Percentiles rank a stretch among this genome's conserved stretches.
Evolutionary conservation across 2,797 vertebrate species (phyloP).

Genomic region (Malurus leucopterus): DNA sequence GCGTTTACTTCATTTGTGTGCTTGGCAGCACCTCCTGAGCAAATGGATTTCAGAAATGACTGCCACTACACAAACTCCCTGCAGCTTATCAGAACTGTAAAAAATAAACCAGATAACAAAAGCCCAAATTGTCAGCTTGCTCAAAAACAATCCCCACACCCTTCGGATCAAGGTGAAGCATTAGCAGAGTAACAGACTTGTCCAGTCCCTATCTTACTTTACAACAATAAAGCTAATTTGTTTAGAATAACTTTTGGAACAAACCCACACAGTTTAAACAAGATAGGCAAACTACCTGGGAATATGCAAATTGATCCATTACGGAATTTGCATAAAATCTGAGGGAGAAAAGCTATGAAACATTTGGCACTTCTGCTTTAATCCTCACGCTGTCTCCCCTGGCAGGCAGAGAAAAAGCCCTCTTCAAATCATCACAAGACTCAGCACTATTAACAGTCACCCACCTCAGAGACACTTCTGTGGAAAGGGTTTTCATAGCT

Average conservation of each 20-base stretch:
- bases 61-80: not conserved
- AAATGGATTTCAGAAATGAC: not conserved
- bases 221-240: not conserved
- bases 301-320: constrained; percentile 5
- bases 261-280: not conserved
- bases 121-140: not conserved
- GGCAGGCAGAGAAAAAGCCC: not conserved
- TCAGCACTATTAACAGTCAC: not conserved
- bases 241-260: not conserved
- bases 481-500: not conserved
- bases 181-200: not conserved
- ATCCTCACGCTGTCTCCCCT: not conserved
- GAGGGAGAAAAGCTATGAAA: constrained; percentile 8
- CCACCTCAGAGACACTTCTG: not conserved
- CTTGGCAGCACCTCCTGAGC: not conserved
- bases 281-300: not conserved
- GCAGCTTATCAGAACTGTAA: not conserved
- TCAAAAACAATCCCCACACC: not conserved
- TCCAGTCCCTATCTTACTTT: not conserved
- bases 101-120: not conserved
- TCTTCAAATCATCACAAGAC: not conserved
- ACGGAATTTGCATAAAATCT: constrained; percentile 17
- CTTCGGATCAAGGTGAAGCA: not conserved
- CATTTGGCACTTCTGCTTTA: not conserved
- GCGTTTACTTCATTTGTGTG: not conserved